Conservation (phyloP, 2,888 invertebrate species). For the Parnassius apollo region DNA sequence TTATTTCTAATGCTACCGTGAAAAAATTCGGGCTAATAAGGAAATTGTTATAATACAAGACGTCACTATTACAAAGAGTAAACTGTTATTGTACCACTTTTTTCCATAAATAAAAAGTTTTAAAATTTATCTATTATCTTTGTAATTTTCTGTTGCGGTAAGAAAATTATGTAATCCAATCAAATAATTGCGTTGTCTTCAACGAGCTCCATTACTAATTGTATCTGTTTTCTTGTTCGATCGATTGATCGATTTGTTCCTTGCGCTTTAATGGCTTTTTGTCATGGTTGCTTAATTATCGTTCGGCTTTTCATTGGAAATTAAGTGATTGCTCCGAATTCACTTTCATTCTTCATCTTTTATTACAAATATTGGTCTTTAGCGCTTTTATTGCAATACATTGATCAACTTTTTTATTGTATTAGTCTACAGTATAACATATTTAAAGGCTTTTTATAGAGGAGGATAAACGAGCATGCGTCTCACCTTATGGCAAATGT, state of each 20-base stretch:
- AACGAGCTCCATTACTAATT: constrained; percentile 3
- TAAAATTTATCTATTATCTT: not conserved
- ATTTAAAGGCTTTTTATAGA: no score
- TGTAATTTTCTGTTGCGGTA: not conserved
- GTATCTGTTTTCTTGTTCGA: not conserved
- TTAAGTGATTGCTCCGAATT: not conserved
- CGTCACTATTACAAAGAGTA: no score
- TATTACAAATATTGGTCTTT: no score
- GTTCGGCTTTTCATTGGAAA: not conserved
- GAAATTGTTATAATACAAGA: no score
- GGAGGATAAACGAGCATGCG: no score
- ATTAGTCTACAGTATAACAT: no score
- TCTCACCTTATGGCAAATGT: no score
- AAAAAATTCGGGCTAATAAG: no score
- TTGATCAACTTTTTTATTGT: no score
- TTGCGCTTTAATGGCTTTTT: not conserved
- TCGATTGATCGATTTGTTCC: not conserved
- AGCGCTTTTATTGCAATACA: no score
- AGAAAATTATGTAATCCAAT: not conserved
- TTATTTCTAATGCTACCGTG: no score
- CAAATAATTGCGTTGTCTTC: not conserved
- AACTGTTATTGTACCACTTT: not conserved
- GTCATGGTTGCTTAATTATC: constrained; percentile 1
- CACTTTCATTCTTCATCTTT: no score
- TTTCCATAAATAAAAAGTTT: not conserved